These are phyloP conservation scores for Perca fluviatilis DNA, from an alignment of 2,113 vertebrate genomes.

Conservation along the genomic window DNA sequence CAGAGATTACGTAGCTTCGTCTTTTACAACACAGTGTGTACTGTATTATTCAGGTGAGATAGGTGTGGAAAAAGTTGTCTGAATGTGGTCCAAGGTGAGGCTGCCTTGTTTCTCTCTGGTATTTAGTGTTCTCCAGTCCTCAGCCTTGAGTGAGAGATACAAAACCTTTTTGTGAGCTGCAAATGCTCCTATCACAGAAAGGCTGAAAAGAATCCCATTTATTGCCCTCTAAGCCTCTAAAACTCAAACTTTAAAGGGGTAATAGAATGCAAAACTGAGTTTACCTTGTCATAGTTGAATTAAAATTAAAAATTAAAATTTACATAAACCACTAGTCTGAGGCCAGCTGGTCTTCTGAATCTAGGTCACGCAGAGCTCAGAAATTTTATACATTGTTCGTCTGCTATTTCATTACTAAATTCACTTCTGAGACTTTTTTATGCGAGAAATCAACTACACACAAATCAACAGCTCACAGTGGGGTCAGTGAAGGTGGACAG, in stretches of 20 bases:
- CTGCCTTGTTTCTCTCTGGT: not conserved
- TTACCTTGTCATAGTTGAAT: too few species aligned
- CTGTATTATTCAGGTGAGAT: constrained; percentile 8
- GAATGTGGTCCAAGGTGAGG: constrained; percentile 28
- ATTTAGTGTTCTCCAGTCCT: not conserved
- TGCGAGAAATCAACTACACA: too few species aligned
- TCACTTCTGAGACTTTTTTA: too few species aligned
- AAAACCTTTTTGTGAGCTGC: not conserved
- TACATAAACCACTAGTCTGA: too few species aligned
- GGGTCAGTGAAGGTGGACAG: too few species aligned
- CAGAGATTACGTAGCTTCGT: not conserved
- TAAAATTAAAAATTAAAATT: too few species aligned
- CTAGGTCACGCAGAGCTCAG: too few species aligned
- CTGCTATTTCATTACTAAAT: too few species aligned
- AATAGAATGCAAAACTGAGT: too few species aligned
- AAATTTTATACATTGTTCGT: too few species aligned
- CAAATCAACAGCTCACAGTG: too few species aligned
- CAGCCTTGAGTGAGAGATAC: constrained; percentile 2
- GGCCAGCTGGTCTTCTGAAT: too few species aligned
- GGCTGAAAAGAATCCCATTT: not conserved
- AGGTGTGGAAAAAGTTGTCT: not conserved
- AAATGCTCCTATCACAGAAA: not conserved
- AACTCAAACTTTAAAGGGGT: not conserved
- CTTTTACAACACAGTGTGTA: not conserved
- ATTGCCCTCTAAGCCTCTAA: not conserved